A percentile compares a stretch with the other conserved stretches of the same genome.
Conservation (phyloP, 2,888 invertebrate species). For the Camponotus fellah region DNA sequence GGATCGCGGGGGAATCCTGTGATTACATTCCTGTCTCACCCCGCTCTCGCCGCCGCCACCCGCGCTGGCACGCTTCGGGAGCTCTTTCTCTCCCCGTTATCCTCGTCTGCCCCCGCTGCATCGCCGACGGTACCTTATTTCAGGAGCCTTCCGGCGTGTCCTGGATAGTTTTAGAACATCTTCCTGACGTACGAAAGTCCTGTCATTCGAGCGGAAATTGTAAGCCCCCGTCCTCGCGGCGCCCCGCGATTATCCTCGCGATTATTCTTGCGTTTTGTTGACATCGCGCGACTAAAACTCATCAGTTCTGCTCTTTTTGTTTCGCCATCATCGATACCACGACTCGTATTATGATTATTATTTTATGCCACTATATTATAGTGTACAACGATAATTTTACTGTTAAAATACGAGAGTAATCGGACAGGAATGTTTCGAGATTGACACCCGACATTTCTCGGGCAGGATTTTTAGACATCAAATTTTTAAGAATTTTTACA, state of each 20-base stretch:
- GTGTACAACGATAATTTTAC: not conserved
- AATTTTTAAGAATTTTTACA: slow-evolving; percentile 17
- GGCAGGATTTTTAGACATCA: slow-evolving; percentile 22
- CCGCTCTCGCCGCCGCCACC: slow-evolving; percentile 56
- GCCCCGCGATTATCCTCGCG: slow-evolving; percentile 12
- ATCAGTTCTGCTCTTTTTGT: not conserved
- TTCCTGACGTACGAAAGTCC: slow-evolving; percentile 60
- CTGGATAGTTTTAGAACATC: slow-evolving; percentile 75
- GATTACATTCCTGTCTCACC: slow-evolving; percentile 85
- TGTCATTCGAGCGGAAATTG: slow-evolving; percentile 48
- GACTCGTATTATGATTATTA: not conserved
- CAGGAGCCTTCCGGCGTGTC: slow-evolving; percentile 64
- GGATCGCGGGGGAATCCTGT: slow-evolving; percentile 85
- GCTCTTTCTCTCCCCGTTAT: slow-evolving; percentile 23
- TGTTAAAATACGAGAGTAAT: not conserved
- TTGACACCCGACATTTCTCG: slow-evolving; percentile 17
- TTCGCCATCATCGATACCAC: not conserved
- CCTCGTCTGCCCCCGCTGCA: slow-evolving; percentile 20
- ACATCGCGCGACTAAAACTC: slow-evolving; percentile 9
- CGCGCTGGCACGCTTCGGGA: slow-evolving; percentile 57
- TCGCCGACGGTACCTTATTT: slow-evolving; percentile 67
- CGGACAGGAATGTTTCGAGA: slow-evolving; percentile 10
- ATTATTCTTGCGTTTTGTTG: slow-evolving; percentile 8
- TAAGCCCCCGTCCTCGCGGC: slow-evolving; percentile 25
- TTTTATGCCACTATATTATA: not conserved